A percentile compares a stretch with the other conserved stretches of the same genome.
Evolutionary conservation across 2,888 invertebrate genomes (phyloP).

Genomic region (Melinaea menophilus): DNA sequence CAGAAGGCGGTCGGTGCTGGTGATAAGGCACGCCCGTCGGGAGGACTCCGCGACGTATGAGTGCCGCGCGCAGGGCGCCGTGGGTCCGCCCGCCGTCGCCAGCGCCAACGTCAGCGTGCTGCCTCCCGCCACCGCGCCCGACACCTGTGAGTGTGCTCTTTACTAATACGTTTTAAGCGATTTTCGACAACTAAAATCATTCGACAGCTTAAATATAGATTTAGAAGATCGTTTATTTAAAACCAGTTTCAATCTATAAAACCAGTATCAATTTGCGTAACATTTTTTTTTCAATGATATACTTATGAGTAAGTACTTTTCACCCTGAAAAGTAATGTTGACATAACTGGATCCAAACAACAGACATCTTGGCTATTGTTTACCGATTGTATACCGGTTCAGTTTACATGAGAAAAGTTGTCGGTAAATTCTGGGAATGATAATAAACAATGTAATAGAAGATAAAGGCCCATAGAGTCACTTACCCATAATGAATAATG

Average conservation of each 20-base stretch:
- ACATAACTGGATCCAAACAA: slow-evolving; percentile 2
- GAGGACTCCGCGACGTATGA: slow-evolving; percentile 89
- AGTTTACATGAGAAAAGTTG: slow-evolving; percentile 46
- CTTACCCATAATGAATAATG: slow-evolving; percentile 48
- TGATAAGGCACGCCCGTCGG: slow-evolving; percentile 84
- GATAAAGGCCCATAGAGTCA: slow-evolving; percentile 48
- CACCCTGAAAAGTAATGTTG: background rate
- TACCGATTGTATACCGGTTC: slow-evolving; percentile 33
- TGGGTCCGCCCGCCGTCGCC: slow-evolving; percentile 78
- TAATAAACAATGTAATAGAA: slow-evolving; percentile 45
- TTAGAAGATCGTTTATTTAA: too few relatives aligned
- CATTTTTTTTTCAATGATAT: too few relatives aligned
- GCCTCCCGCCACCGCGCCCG: slow-evolving; percentile 62
- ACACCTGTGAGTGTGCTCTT: slow-evolving; percentile 56
- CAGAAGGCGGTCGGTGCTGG: slow-evolving; percentile 91
- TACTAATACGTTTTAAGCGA: background rate
- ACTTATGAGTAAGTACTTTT: background rate
- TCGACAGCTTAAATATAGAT: too few relatives aligned
- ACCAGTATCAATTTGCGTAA: too few relatives aligned
- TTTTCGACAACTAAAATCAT: background rate
- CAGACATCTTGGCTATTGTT: slow-evolving; percentile 33
- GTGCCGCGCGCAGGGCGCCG: slow-evolving; percentile 86
- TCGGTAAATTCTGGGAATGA: slow-evolving; percentile 43
- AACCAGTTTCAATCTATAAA: too few relatives aligned
- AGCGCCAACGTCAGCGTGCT: slow-evolving; percentile 75